Evolutionary conservation across 2,888 invertebrate species (phyloP), one percentile per base, ranked within the genome.

Genomic region (Cephus nigrinus): DNA sequence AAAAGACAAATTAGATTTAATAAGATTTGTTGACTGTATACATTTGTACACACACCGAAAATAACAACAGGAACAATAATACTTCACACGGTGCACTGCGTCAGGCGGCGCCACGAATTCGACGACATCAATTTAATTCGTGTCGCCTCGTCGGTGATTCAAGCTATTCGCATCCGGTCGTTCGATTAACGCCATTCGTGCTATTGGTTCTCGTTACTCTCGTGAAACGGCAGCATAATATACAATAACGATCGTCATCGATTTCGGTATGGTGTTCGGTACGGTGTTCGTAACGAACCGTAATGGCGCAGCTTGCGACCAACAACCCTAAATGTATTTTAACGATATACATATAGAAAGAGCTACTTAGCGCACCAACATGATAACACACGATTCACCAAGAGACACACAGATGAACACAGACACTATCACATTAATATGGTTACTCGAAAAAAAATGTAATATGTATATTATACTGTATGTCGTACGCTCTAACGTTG

Each of bases 401-500:
- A 9, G 23, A 55, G 23, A 80, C 77, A 80, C 73, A 74, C 74
- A 75, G 1, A 76, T 34, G 79, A 78, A 81, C 78, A 80, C 80
- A 80, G 79, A 73, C 80, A 80, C 31, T 83, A 82, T 83, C 80
- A 80, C 83, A 81, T 80, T 71, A 77, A 75, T 72, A 81, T 81
- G 79, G 76, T 82, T 84, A 86, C 82, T 84, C 82, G 80, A 83
- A 84, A 83, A 86, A 86, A 86, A 86, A 82, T 87, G 86, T 86
- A 89, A 87, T 89, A 87, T 89, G 88, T 89, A 89, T 89, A 89
- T 89, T 85, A 88, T 91, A 91, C 87, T 91, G 89, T 91, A 90
- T 91, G 91, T 91, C 90, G 91, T 91, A 91, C 90, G 90, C 91
- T 91, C 91, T 91, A 91, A 91, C 90, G 91, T 91, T 91, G 90